phyloP scores from a whole-genome alignment of 2,888 invertebrate genomes.

The Agrochola macilenta region DNA sequence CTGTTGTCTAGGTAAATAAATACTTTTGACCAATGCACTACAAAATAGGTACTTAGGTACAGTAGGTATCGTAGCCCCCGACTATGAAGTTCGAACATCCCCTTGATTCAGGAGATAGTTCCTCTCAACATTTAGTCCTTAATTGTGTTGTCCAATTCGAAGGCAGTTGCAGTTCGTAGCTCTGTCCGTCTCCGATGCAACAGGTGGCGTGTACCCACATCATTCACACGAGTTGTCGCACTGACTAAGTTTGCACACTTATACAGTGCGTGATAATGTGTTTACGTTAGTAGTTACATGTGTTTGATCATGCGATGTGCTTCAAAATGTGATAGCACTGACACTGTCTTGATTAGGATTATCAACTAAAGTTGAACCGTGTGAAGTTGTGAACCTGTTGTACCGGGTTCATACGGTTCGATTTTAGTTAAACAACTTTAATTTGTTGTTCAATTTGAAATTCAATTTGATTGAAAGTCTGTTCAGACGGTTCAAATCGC shows the following conservation, averaged over 20 bases:
- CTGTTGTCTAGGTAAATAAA: neutral
- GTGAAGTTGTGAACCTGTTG: too few relatives aligned
- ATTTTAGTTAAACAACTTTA: too few relatives aligned
- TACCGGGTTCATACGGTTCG: neutral
- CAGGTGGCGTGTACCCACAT: constrained; percentile 8
- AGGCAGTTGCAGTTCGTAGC: neutral
- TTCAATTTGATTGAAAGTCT: too few relatives aligned
- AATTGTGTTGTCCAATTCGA: neutral
- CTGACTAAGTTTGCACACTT: constrained; percentile 1
- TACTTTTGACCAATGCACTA: neutral
- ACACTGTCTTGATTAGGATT: neutral
- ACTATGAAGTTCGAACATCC: neutral
- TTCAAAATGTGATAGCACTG: neutral
- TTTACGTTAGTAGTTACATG: neutral
- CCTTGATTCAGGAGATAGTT: neutral
- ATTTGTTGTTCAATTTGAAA: too few relatives aligned
- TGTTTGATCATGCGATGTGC: neutral
- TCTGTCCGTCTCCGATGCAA: neutral
- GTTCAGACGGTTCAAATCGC: too few relatives aligned
- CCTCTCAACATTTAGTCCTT: neutral
- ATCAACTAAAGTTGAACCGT: too few relatives aligned
- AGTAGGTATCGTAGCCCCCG: too few relatives aligned
- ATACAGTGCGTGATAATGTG: neutral
- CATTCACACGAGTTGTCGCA: neutral
- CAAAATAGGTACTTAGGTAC: neutral